phyloP scores from a whole-genome alignment of 2,888 invertebrate genomes.

The Patella depressa region DNA sequence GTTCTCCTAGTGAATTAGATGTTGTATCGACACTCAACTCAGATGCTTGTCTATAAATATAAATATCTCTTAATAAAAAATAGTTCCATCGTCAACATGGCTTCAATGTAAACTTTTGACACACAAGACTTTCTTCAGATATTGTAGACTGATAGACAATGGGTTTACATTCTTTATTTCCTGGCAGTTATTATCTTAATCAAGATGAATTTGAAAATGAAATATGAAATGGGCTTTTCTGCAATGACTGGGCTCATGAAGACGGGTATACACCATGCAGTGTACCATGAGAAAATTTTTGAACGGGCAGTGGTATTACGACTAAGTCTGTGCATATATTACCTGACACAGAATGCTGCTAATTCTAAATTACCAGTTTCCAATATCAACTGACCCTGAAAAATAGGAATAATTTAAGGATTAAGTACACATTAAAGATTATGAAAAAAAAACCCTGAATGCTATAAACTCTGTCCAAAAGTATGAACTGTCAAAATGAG shows the following conservation, averaged over 20 bases:
- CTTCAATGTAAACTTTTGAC: no score
- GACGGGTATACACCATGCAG: background rate
- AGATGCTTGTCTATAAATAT: constrained; percentile 60
- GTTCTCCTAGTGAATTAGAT: constrained; percentile 58
- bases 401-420: constrained; percentile 11
- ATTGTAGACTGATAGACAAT: no score
- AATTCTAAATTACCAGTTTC: constrained; percentile 68
- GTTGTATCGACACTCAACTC: constrained; percentile 56
- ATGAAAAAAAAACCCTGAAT: background rate
- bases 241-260: background rate
- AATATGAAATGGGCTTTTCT: background rate
- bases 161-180: no score
- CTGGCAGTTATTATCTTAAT: no score
- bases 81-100: background rate
- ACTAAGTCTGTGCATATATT: no score
- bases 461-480: background rate
- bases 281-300: background rate
- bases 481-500: background rate
- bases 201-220: no score
- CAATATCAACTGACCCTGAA: constrained; percentile 68
- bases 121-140: no score
- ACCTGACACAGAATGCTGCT: constrained; percentile 71
- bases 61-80: background rate
- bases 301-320: no score
- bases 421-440: background rate